phyloP scores from a whole-genome alignment of 2,113 vertebrate species.

The Micronycteris hirsuta region DNA sequence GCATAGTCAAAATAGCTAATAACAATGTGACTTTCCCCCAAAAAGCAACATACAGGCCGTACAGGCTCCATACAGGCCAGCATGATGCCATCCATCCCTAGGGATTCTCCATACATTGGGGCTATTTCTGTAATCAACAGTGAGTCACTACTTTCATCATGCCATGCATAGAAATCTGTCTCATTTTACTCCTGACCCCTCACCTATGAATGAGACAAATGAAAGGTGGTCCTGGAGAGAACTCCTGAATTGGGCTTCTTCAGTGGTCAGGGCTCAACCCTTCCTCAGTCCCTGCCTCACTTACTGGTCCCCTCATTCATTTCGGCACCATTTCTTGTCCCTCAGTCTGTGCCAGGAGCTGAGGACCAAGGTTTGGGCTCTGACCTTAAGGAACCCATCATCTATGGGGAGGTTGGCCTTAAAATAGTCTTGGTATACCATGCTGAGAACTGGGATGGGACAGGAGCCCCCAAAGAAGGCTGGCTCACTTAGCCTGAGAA shows the following conservation, averaged over 20 bases:
- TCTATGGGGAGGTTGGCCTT: not conserved
- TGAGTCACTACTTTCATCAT: slow-evolving; percentile 25
- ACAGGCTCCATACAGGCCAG: slow-evolving; percentile 2
- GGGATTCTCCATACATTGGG: not conserved
- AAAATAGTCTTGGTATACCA: not conserved
- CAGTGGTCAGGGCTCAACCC: not conserved
- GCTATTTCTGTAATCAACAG: slow-evolving; percentile 49
- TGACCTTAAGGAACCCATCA: not conserved
- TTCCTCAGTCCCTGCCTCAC: not conserved
- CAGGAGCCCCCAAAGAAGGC: not conserved
- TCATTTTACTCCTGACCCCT: slow-evolving; percentile 30
- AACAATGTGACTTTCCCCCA: not conserved
- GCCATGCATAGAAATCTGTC: not conserved
- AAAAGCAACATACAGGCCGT: no score
- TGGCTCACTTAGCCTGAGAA: not conserved
- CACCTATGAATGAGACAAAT: not conserved
- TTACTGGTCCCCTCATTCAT: not conserved
- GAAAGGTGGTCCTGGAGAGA: not conserved
- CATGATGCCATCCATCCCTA: slow-evolving; percentile 15
- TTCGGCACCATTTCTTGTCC: not conserved
- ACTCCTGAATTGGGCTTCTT: not conserved
- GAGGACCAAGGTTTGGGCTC: not conserved
- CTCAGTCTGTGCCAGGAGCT: not conserved
- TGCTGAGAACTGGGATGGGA: not conserved
- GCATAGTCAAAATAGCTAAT: not conserved